Conservation (phyloP, 1,140 invertebrate species). For the Panagrolaimus sp. region DNA sequence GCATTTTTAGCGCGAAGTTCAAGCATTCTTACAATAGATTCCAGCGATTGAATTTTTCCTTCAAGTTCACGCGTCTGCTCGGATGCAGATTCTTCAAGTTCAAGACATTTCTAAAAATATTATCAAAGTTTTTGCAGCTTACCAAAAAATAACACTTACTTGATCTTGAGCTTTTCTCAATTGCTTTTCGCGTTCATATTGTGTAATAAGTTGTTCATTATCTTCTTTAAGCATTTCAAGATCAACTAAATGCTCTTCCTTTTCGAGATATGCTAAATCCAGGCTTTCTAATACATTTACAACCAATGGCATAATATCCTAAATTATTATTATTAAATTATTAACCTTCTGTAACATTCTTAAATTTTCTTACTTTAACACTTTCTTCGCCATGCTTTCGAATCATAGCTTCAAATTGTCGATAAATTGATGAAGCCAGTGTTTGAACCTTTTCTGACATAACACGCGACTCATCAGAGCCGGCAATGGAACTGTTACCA, state of each 20-base stretch:
- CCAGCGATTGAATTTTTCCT: slow-evolving; percentile 84
- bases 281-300: slow-evolving; percentile 95
- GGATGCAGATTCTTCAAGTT: slow-evolving; percentile 88
- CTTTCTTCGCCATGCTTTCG: slow-evolving; percentile 93
- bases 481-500: slow-evolving; percentile 38
- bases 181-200: slow-evolving; percentile 96
- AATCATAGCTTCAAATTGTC: slow-evolving; percentile 98
- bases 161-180: slow-evolving; percentile 87
- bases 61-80: slow-evolving; percentile 85
- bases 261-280: slow-evolving; percentile 89
- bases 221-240: slow-evolving; percentile 91
- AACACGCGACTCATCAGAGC: slow-evolving; percentile 50
- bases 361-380: slow-evolving; percentile 74
- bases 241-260: slow-evolving; percentile 90
- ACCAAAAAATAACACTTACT: slow-evolving; percentile 63
- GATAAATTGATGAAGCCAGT: slow-evolving; percentile 91
- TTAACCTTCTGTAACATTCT: no score
- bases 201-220: slow-evolving; percentile 95
- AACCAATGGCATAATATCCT: slow-evolving; percentile 85
- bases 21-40: slow-evolving; percentile 92
- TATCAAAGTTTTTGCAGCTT: background rate
- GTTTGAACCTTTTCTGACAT: slow-evolving; percentile 93
- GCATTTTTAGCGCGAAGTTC: slow-evolving; percentile 97
- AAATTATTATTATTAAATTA: background rate
- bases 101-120: slow-evolving; percentile 73